Evolutionary conservation across 2,113 vertebrate species (phyloP).

Genomic region (Siniperca chuatsi): DNA sequence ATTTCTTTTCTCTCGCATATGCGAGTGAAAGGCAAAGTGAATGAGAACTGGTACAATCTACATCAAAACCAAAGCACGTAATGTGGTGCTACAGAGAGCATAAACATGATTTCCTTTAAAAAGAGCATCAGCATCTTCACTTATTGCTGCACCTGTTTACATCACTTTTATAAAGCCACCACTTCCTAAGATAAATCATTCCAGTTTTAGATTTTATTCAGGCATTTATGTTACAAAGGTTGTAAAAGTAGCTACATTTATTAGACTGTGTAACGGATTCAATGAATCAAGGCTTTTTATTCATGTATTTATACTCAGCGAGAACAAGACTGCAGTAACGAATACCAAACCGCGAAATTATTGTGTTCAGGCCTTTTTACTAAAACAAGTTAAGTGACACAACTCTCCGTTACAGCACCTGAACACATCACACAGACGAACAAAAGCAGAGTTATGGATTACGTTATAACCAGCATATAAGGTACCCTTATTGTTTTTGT

Average conservation of each 20-base stretch:
- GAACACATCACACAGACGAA: not conserved
- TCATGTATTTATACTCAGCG: not conserved
- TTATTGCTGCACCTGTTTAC: not conserved
- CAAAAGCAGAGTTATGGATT: not conserved
- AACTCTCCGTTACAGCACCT: not conserved
- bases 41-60: not conserved
- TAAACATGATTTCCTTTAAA: not conserved
- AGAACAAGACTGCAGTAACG: not conserved
- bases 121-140: not conserved
- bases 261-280: not conserved
- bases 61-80: conserved; percentile 11
- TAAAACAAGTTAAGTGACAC: not conserved
- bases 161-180: not conserved
- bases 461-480: not conserved
- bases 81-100: not conserved
- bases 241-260: not conserved
- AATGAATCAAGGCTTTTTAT: not conserved
- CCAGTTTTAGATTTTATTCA: not conserved
- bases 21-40: not conserved
- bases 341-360: not conserved
- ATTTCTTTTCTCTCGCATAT: not conserved
- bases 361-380: not conserved
- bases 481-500: not conserved
- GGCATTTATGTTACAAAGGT: not conserved
- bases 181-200: too few species aligned